Evolutionary conservation across 2,797 vertebrate genomes (phyloP).

Genomic region (Natrix natrix): DNA sequence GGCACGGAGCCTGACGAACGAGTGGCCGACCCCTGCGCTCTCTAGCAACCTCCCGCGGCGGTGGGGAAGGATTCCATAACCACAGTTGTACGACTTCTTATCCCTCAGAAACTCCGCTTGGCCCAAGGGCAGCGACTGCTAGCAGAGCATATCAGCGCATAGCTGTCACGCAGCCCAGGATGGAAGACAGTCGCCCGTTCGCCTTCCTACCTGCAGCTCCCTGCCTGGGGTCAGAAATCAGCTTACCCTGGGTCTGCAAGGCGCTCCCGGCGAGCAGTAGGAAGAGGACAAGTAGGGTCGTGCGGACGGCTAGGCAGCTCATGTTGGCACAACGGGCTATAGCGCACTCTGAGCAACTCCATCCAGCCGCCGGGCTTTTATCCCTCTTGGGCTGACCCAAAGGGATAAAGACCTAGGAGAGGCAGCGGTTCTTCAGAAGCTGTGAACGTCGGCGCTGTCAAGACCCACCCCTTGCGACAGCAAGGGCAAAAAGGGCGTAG

Average conservation of each 20-base stretch:
- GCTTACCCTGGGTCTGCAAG: slow-evolving; percentile 28
- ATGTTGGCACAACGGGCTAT: not conserved
- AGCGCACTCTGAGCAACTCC: not conserved
- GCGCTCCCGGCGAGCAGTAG: not conserved
- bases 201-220: too few relatives aligned
- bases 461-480: not conserved
- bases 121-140: not conserved
- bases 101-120: not conserved
- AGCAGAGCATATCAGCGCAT: not conserved
- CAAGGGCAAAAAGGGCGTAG: not conserved
- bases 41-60: not conserved
- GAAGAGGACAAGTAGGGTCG: not conserved
- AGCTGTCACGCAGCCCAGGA: too few relatives aligned
- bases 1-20: not conserved
- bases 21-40: not conserved
- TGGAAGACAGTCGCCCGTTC: too few relatives aligned
- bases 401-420: not conserved
- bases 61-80: not conserved
- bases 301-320: not conserved
- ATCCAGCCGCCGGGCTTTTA: not conserved
- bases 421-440: not conserved
- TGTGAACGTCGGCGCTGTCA: too few relatives aligned
- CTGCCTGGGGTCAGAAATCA: not conserved
- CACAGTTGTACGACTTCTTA: not conserved
- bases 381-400: not conserved